These are phyloP conservation scores for Porites divaricata DNA, from an alignment of 92 coral and sea anemone species.

Conservation along the genomic window DNA sequence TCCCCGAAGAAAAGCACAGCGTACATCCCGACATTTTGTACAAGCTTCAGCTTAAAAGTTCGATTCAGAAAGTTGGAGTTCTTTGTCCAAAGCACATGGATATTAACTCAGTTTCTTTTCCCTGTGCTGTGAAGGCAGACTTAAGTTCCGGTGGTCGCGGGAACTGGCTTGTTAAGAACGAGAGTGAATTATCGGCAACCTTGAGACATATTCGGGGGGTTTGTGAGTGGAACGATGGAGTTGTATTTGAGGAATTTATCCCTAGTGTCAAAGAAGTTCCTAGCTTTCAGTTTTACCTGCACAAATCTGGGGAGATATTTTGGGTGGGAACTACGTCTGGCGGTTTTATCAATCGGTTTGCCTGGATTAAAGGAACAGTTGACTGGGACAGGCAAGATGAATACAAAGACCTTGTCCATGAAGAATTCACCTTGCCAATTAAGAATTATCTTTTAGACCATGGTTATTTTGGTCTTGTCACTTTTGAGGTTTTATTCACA, in stretches of 20 bases:
- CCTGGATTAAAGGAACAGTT: slow-evolving; percentile 37
- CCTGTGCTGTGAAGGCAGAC: slow-evolving; percentile 54
- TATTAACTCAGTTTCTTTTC: slow-evolving; percentile 9
- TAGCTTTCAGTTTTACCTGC: slow-evolving; percentile 48
- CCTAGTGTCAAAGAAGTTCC: slow-evolving; percentile 47
- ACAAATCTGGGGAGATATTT: slow-evolving; percentile 49
- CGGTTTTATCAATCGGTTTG: slow-evolving; percentile 22
- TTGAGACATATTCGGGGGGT: slow-evolving; percentile 22
- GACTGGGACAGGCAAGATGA: slow-evolving; percentile 56
- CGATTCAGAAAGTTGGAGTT: slow-evolving; percentile 32
- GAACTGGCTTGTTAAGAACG: slow-evolving; percentile 34
- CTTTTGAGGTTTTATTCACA: slow-evolving; percentile 42
- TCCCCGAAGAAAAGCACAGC: slow-evolving; percentile 38
- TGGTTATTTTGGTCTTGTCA: slow-evolving; percentile 62
- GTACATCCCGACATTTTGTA: slow-evolving; percentile 26
- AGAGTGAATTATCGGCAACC: slow-evolving; percentile 25
- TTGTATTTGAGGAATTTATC: slow-evolving; percentile 45
- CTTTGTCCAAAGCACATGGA: slow-evolving; percentile 23
- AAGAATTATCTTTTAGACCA: slow-evolving; percentile 34
- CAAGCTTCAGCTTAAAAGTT: slow-evolving; percentile 40
- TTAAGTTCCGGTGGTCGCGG: slow-evolving; percentile 42
- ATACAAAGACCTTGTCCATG: slow-evolving; percentile 24
- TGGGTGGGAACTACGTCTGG: slow-evolving; percentile 54
- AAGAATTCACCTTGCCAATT: slow-evolving; percentile 59
- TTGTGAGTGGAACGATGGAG: slow-evolving; percentile 42